Conservation (phyloP, 2,888 invertebrate species). For the Altica lythri region DNA sequence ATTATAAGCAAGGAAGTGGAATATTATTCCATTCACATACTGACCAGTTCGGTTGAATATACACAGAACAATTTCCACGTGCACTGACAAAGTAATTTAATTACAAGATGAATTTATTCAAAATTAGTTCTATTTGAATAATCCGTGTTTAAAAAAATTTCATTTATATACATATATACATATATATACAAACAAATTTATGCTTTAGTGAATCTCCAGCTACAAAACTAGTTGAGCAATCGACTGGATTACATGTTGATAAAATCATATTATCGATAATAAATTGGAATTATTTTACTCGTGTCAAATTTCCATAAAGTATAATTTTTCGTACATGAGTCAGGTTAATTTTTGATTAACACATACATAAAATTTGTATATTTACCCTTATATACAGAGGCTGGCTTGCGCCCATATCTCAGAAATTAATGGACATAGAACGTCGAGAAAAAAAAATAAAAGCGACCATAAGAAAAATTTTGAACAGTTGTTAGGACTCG, state of each 20-base stretch:
- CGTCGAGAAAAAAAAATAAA: no score
- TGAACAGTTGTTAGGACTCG: no score
- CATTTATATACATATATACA: no score
- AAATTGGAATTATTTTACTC: conserved; percentile 17
- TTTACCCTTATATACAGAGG: no score
- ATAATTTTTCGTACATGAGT: conserved; percentile 2
- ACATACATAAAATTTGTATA: no score
- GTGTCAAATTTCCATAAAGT: conserved; percentile 5
- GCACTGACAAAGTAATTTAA: conserved; percentile 18
- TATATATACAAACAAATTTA: conserved; percentile 32
- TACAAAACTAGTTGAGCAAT: conserved; percentile 28
- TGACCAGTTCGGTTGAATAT: conserved; percentile 7
- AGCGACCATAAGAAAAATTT: no score
- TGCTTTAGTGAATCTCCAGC: conserved; percentile 26
- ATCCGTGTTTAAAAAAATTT: conserved; percentile 12
- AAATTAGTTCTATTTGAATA: conserved; percentile 33
- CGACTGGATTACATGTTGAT: conserved; percentile 33
- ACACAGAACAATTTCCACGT: conserved; percentile 22
- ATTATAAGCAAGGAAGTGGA: conserved; percentile 5
- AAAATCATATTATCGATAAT: conserved; percentile 20
- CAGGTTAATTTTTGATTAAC: not conserved
- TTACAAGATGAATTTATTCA: conserved; percentile 31
- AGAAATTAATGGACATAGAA: no score
- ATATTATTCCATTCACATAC: conserved; percentile 1
- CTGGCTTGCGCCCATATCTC: no score